Evolutionary conservation across 2,797 vertebrate genomes (phyloP).

Genomic region (Rhinogobio ventralis): DNA sequence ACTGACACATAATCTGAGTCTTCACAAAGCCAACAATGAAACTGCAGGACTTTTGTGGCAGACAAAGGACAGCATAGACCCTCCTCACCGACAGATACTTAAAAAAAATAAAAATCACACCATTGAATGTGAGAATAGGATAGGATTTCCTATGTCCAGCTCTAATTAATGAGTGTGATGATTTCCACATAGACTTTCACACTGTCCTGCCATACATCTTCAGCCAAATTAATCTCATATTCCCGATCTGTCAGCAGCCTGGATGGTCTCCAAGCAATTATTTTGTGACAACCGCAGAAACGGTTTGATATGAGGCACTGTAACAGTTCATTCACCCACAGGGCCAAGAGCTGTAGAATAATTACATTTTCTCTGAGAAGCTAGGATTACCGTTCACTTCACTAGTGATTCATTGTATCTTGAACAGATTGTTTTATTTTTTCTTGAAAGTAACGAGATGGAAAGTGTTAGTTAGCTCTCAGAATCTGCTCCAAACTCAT

Average conservation of each 20-base stretch:
- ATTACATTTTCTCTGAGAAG: constrained; percentile 51
- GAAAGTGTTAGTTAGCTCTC: constrained; percentile 33
- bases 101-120: constrained; percentile 34
- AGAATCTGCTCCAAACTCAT: constrained; percentile 8
- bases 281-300: constrained; percentile 62
- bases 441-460: background rate
- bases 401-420: constrained; percentile 38
- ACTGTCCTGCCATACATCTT: constrained; percentile 39
- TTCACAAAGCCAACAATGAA: constrained; percentile 15
- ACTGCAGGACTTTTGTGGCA: background rate
- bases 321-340: constrained; percentile 55
- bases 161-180: constrained; percentile 52
- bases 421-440: background rate
- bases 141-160: constrained; percentile 36
- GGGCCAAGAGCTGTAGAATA: constrained; percentile 45
- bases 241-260: constrained; percentile 55
- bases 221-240: constrained; percentile 50
- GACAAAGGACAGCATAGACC: constrained; percentile 17
- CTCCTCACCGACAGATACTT: constrained; percentile 19
- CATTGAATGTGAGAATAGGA: constrained; percentile 19
- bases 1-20: constrained; percentile 14
- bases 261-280: constrained; percentile 64
- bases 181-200: constrained; percentile 48
- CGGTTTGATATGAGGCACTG: constrained; percentile 54
- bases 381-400: constrained; percentile 24